Percentiles rank a stretch among this genome's conserved stretches.
Evolutionary conservation across 1,140 invertebrate genomes (phyloP).

Genomic region (Melanaphis sacchari): DNA sequence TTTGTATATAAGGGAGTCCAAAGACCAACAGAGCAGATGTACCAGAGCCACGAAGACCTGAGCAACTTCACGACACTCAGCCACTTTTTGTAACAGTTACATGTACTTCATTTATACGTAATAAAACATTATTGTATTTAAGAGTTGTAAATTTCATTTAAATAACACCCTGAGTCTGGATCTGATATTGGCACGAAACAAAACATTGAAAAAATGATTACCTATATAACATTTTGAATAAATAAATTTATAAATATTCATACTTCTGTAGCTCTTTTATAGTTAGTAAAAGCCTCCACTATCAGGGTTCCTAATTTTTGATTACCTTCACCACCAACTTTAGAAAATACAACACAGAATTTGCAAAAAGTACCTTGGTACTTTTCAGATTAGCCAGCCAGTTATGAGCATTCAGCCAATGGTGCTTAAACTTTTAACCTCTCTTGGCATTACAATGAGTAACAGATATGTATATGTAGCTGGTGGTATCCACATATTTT

Average conservation of each 20-base stretch:
- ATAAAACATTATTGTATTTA: no score
- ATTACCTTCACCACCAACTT: not conserved
- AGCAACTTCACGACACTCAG: no score
- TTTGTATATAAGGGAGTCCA: no score
- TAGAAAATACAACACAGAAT: slow-evolving; percentile 20
- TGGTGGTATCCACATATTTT: slow-evolving; percentile 11
- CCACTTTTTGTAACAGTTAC: no score
- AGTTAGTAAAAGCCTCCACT: not conserved
- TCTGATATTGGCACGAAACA: no score
- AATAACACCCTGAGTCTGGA: no score
- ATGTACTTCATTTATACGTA: no score
- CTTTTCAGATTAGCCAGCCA: slow-evolving; percentile 33
- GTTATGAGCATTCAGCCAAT: slow-evolving; percentile 7
- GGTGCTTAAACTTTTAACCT: not conserved
- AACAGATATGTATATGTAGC: not conserved
- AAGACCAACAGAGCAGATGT: no score
- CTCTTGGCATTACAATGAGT: not conserved
- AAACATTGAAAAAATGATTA: not conserved
- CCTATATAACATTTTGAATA: not conserved
- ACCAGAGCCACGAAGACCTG: no score
- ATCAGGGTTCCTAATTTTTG: slow-evolving; percentile 23
- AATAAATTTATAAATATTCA: slow-evolving; percentile 26
- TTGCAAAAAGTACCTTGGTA: slow-evolving; percentile 39
- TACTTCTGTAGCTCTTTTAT: not conserved
- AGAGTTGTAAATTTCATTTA: no score